Percentiles rank a stretch among this genome's conserved stretches.
Evolutionary conservation across 1,140 invertebrate species (phyloP).

Genomic region (Habropoda laboriosa): DNA sequence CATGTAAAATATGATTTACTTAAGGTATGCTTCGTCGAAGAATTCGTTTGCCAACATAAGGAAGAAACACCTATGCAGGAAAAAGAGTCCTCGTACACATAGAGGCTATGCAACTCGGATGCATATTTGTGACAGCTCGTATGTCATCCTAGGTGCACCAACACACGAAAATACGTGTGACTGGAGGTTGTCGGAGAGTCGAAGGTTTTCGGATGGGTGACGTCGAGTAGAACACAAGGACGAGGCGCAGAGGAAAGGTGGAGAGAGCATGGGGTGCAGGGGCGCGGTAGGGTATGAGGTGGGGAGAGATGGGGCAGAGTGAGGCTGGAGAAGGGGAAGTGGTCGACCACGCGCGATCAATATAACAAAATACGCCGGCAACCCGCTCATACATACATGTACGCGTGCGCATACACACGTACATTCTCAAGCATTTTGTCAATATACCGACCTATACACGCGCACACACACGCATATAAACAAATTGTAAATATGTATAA

Average conservation of each 20-base stretch:
- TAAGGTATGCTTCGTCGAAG: neutral
- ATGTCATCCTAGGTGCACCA: slow-evolving; percentile 41
- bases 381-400: slow-evolving; percentile 70
- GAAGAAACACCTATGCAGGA: neutral
- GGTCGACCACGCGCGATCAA: slow-evolving; percentile 82
- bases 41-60: slow-evolving; percentile 35
- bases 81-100: neutral
- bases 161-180: slow-evolving; percentile 58
- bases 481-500: slow-evolving; percentile 65
- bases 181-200: slow-evolving; percentile 56
- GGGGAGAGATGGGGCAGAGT: slow-evolving; percentile 75
- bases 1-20: neutral
- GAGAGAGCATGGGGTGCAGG: slow-evolving; percentile 73
- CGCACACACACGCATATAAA: slow-evolving; percentile 17
- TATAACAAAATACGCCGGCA: slow-evolving; percentile 82
- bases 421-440: slow-evolving; percentile 36
- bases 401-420: slow-evolving; percentile 54
- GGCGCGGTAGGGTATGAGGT: slow-evolving; percentile 75
- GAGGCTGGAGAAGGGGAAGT: slow-evolving; percentile 80
- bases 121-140: slow-evolving; percentile 43
- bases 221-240: slow-evolving; percentile 69
- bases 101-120: slow-evolving; percentile 40
- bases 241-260: slow-evolving; percentile 66
- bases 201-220: slow-evolving; percentile 72
- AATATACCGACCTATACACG: slow-evolving; percentile 44